Conservation (phyloP, 2,797 vertebrate genomes). For the Anolis apletophallus region DNA sequence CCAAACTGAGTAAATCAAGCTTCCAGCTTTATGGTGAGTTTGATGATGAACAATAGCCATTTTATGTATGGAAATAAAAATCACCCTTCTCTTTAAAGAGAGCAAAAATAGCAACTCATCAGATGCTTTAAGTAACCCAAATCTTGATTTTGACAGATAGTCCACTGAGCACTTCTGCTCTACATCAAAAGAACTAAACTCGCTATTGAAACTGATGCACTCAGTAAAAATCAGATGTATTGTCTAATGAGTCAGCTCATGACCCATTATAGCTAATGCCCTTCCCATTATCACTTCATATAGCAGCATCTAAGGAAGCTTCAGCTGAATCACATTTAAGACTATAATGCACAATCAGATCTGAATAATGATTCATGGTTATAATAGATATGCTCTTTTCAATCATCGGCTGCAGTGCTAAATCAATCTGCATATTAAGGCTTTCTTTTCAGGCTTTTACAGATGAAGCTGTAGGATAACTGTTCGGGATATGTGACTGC, state of each 20-base stretch:
- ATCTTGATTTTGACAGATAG: conserved; percentile 51
- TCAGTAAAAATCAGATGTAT: conserved; percentile 61
- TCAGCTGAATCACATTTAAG: conserved; percentile 54
- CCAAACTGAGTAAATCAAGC: conserved; percentile 16
- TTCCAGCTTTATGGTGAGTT: conserved; percentile 26
- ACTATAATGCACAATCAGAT: conserved; percentile 69
- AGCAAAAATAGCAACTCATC: conserved; percentile 6
- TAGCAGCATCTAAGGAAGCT: conserved; percentile 34
- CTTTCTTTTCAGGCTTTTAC: conserved; percentile 35
- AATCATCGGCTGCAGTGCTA: conserved; percentile 31
- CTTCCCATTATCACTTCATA: conserved; percentile 45
- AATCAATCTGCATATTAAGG: conserved; percentile 49
- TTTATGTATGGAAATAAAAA: conserved; percentile 14
- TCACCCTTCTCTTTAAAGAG: conserved; percentile 31
- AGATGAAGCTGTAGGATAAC: conserved; percentile 10
- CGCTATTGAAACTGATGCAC: conserved; percentile 35
- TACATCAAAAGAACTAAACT: conserved; percentile 43
- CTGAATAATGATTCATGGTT: conserved; percentile 36
- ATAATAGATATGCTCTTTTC: conserved; percentile 48
- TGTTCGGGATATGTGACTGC: fast-evolving
- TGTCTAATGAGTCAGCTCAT: conserved; percentile 52
- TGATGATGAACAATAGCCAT: conserved; percentile 51
- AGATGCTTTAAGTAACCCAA: conserved; percentile 44
- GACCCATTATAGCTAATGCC: conserved; percentile 45
- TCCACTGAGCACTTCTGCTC: conserved; percentile 45